phyloP scores from a whole-genome alignment of 1,140 invertebrate species.

The Centruroides sculpturatus region DNA sequence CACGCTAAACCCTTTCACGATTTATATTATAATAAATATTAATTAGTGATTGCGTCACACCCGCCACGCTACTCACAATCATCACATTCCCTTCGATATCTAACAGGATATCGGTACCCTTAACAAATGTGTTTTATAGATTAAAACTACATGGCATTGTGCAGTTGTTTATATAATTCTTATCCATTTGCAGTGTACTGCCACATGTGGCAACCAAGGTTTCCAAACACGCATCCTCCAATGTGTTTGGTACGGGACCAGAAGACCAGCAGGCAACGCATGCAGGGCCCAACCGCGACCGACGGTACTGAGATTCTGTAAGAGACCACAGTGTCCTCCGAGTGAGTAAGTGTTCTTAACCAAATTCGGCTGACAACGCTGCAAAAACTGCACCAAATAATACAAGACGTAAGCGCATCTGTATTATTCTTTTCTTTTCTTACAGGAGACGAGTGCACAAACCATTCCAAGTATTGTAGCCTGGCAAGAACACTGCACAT shows the following conservation, averaged over 20 bases:
- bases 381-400: neutral
- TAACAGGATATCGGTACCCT: too few relatives aligned
- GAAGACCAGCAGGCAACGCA: slow-evolving; percentile 61
- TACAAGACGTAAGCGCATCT: neutral
- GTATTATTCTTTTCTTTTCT: slow-evolving; percentile 18
- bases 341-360: slow-evolving; percentile 22
- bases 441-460: slow-evolving; percentile 52
- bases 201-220: slow-evolving; percentile 51
- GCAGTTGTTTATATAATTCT: neutral
- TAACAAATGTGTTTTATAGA: too few relatives aligned
- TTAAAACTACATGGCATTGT: too few relatives aligned
- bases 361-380: neutral
- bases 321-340: slow-evolving; percentile 44
- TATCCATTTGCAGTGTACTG: slow-evolving; percentile 47
- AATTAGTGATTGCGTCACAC: neutral
- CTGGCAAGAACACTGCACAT: slow-evolving; percentile 67
- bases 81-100: neutral
- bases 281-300: slow-evolving; percentile 57
- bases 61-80: neutral
- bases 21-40: neutral
- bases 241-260: slow-evolving; percentile 73
- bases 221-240: slow-evolving; percentile 67
- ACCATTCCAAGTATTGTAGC: slow-evolving; percentile 59
- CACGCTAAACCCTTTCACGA: too few relatives aligned
- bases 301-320: slow-evolving; percentile 56